Evolutionary conservation across 2,797 vertebrate species (phyloP).

Genomic region (Odontamblyopus lacepedii): DNA sequence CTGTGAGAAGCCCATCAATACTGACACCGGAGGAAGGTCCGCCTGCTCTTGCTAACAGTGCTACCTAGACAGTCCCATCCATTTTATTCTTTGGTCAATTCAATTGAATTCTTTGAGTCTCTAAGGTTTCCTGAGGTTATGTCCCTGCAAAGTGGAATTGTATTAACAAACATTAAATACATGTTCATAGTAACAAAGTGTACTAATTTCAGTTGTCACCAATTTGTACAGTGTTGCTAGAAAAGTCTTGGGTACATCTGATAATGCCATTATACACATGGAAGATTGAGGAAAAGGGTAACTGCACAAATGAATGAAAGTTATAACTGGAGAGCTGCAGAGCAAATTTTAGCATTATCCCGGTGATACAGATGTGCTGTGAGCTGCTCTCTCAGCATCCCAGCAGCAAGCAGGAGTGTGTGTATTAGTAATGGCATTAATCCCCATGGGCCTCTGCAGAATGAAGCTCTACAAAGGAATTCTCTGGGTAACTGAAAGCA

Average conservation of each 20-base stretch:
- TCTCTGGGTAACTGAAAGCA: slow-evolving; percentile 74
- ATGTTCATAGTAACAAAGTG: slow-evolving; percentile 6
- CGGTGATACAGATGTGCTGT: slow-evolving; percentile 80
- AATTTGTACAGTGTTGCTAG: neutral
- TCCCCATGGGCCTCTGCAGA: slow-evolving; percentile 62
- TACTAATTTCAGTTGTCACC: neutral
- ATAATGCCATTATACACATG: slow-evolving; percentile 3
- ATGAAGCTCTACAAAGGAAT: slow-evolving; percentile 78
- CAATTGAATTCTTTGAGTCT: slow-evolving; percentile 36
- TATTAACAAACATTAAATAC: slow-evolving; percentile 33
- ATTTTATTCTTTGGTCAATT: slow-evolving; percentile 38
- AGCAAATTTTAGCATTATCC: slow-evolving; percentile 88
- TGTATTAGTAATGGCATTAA: slow-evolving; percentile 75
- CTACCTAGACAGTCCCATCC: slow-evolving; percentile 36
- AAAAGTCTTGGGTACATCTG: neutral
- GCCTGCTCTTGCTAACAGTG: slow-evolving; percentile 33
- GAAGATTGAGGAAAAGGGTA: slow-evolving; percentile 58
- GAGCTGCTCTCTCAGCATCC: slow-evolving; percentile 79
- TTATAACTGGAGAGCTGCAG: slow-evolving; percentile 82
- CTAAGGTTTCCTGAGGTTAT: slow-evolving; percentile 36
- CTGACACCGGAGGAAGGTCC: slow-evolving; percentile 40
- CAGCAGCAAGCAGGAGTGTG: slow-evolving; percentile 83
- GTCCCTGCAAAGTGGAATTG: slow-evolving; percentile 34
- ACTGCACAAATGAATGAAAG: slow-evolving; percentile 80
- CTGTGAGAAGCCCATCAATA: slow-evolving; percentile 42